phyloP scores from a whole-genome alignment of 2,113 vertebrate species.

The Vimba vimba region DNA sequence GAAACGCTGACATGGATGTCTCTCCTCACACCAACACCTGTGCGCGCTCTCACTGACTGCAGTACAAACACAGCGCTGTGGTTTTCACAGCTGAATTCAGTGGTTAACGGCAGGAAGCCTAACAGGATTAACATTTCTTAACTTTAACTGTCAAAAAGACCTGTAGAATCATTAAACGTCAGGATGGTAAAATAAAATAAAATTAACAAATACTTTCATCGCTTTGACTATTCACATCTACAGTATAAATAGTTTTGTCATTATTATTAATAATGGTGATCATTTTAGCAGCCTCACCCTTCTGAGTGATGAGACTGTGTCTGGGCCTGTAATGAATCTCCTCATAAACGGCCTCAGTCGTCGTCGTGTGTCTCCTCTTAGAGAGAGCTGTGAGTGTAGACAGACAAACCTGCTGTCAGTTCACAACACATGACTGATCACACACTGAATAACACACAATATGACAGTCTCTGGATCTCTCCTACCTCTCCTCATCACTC shows the following conservation, averaged over 20 bases:
- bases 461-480: conserved; percentile 10
- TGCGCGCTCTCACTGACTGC: background rate
- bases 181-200: background rate
- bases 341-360: conserved; percentile 15
- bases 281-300: background rate
- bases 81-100: conserved; percentile 11
- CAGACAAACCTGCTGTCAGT: conserved; percentile 9
- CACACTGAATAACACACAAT: conserved; percentile 3
- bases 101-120: conserved; percentile 6
- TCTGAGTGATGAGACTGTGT: background rate
- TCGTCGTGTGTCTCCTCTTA: background rate
- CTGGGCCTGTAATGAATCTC: conserved; percentile 2
- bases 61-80: background rate
- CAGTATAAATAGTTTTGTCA: background rate
- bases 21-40: background rate
- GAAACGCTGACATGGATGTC: background rate
- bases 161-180: background rate
- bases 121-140: background rate
- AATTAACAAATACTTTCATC: background rate
- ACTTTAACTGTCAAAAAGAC: conserved; percentile 17
- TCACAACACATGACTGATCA: conserved; percentile 5
- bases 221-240: background rate
- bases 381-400: conserved; percentile 17
- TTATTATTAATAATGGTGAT: background rate
- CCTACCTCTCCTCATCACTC: conserved; percentile 15